Evolutionary conservation across 1,140 invertebrate species (phyloP).

Genomic region (Sinella curviseta): DNA sequence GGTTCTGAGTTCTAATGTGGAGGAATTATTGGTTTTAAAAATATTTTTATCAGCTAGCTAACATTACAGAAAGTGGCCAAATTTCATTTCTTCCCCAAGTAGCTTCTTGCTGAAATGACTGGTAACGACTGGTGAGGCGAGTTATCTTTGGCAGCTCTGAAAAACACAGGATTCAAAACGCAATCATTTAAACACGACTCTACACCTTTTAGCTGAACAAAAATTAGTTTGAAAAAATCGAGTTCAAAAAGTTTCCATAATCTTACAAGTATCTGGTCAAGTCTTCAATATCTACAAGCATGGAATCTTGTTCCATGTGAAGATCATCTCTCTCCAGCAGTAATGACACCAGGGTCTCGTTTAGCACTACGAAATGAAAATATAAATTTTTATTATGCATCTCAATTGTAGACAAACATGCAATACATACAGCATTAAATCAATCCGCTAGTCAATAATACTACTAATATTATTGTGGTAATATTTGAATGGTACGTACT

Average conservation of each 20-base stretch:
- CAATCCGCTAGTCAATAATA: neutral
- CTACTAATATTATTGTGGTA: too few species aligned
- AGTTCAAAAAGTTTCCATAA: neutral
- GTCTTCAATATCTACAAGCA: conserved; percentile 95
- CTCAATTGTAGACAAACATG: neutral
- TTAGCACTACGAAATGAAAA: conserved; percentile 39
- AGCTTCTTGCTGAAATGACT: conserved; percentile 43
- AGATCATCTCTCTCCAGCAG: conserved; percentile 63
- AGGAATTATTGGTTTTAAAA: neutral
- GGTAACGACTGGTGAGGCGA: conserved; percentile 49
- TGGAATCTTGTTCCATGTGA: conserved; percentile 96
- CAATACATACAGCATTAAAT: too few species aligned
- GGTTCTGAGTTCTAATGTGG: neutral
- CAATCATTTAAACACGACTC: conserved; percentile 8
- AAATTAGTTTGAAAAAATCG: neutral
- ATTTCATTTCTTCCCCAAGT: conserved; percentile 45
- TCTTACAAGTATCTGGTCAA: conserved; percentile 83
- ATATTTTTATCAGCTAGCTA: conserved; percentile 24
- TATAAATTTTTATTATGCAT: conserved; percentile 1
- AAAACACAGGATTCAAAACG: conserved; percentile 20
- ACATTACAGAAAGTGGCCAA: conserved; percentile 14
- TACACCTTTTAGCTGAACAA: neutral
- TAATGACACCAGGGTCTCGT: conserved; percentile 48
- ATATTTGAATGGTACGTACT: too few species aligned
- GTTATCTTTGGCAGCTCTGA: conserved; percentile 50